Evolutionary conservation across 2,888 invertebrate species (phyloP), one percentile per base, ranked within the genome.

Genomic region (Anthrax anthrax): DNA sequence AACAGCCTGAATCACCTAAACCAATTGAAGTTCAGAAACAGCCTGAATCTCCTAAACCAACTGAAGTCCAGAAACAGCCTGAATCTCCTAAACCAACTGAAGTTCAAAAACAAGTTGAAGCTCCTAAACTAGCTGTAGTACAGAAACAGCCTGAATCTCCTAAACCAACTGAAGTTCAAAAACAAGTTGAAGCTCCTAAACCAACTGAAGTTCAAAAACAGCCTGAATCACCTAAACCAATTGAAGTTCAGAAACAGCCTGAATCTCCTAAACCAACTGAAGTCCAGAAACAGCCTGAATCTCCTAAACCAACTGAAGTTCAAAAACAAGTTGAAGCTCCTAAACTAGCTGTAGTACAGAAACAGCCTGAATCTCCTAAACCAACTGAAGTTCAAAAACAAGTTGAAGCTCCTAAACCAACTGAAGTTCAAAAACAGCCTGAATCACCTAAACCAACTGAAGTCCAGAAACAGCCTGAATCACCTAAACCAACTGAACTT

Each of bases 151-250:
- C 82, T 0, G 50, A 50, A 23, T 6, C 38, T 27, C n/a, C 42
- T 0, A 63, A 89, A 91, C 32, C 94, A 91, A 85, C 67, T 92
- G 13, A 51, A 87, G 16, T 37, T 88, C 50, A 94, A 94, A 62
- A 50, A 17, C 29, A 46, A 17, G 13, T n/a, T 3, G 29, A 32
- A 18, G n/a, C 29, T 32, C 19, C 39, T 1, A 63, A 89, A 92
- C 29, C 94, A 92, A 67, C 89, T 94, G 90, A 75, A 94, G 58
- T 62, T 71, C 94, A 57, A 90, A 86, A 68, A 92, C 95, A 65
- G 92, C 16, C 85, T 90, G 13, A 52, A 88, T 14, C 38, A 89
- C 71, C 95, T 57, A 92, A 86, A 67, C 94, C 41, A 34, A 36
- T 17, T 1, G 48, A 50, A 27, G 14, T 32, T 16, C 12, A 61